These are phyloP conservation scores for Micronycteris hirsuta DNA, from an alignment of 2,113 vertebrate genomes.

Conservation along the genomic window DNA sequence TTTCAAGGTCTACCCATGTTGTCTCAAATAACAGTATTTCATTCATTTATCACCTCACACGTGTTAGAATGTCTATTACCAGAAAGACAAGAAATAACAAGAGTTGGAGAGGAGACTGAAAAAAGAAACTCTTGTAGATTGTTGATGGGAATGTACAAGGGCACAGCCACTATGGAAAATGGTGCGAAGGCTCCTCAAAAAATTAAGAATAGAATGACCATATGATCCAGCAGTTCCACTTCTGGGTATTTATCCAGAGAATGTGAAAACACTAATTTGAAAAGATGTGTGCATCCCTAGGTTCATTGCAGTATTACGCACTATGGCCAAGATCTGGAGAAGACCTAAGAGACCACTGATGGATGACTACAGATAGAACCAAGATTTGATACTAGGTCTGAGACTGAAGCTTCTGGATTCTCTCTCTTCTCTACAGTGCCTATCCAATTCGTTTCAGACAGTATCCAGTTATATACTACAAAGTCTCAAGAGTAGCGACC, in stretches of 20 bases:
- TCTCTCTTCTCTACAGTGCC: background rate
- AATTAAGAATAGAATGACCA: background rate
- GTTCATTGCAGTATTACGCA: background rate
- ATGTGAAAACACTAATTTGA: background rate
- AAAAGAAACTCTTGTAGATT: background rate
- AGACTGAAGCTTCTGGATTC: background rate
- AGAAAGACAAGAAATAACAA: background rate
- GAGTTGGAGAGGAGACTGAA: background rate
- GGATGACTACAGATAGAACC: background rate
- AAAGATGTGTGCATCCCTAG: background rate
- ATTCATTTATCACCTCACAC: background rate
- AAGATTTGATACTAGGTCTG: background rate
- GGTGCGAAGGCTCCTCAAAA: background rate
- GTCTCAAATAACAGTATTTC: background rate
- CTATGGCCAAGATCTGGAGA: background rate
- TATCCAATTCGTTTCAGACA: background rate
- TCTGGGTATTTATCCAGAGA: background rate
- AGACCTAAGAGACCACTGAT: no score
- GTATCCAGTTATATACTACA: background rate
- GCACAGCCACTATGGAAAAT: background rate
- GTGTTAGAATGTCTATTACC: background rate
- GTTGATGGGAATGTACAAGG: background rate
- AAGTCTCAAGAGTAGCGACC: background rate
- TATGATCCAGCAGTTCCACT: background rate
- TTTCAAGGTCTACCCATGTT: background rate